Percentiles rank a stretch among this genome's conserved stretches.
These are phyloP conservation scores for Cynaeus angustus DNA, from an alignment of 2,888 invertebrate genomes.

Conservation along the genomic window DNA sequence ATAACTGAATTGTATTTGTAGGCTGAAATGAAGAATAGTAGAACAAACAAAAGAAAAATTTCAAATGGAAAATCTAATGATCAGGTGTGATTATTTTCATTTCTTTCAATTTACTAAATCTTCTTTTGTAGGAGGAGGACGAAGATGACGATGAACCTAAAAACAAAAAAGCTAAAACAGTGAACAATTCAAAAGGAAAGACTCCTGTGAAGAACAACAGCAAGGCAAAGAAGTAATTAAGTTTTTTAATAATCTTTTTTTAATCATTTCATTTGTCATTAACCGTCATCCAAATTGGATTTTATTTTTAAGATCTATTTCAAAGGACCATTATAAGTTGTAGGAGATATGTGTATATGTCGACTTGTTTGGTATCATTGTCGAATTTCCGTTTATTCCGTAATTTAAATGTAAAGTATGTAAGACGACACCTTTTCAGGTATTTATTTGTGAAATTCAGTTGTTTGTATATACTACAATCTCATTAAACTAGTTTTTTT, in stretches of 20 bases:
- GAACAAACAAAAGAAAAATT: slow-evolving; percentile 64
- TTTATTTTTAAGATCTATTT: slow-evolving; percentile 42
- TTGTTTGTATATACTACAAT: slow-evolving; percentile 69
- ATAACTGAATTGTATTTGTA: slow-evolving; percentile 52
- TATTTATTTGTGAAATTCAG: slow-evolving; percentile 65
- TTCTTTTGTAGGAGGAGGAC: slow-evolving; percentile 74
- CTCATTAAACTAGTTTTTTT: slow-evolving; percentile 69
- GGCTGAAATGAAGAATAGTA: slow-evolving; percentile 54
- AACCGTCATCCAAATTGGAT: slow-evolving; percentile 37
- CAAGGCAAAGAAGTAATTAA: slow-evolving; percentile 80
- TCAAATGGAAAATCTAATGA: slow-evolving; percentile 61
- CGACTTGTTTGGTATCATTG: slow-evolving; percentile 39
- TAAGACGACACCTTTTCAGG: slow-evolving; percentile 56
- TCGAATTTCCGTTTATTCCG: slow-evolving; percentile 52
- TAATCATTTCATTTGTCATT: slow-evolving; percentile 44
- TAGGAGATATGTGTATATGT: slow-evolving; percentile 33
- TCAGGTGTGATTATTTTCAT: slow-evolving; percentile 62
- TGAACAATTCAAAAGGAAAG: slow-evolving; percentile 83
- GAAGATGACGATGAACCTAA: slow-evolving; percentile 87
- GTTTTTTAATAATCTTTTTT: slow-evolving; percentile 30
- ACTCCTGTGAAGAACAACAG: slow-evolving; percentile 74
- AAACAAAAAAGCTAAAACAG: slow-evolving; percentile 83
- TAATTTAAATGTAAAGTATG: slow-evolving; percentile 55
- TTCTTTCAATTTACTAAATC: slow-evolving; percentile 23
- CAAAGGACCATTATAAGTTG: slow-evolving; percentile 39